Evolutionary conservation across 2,888 invertebrate species (phyloP).

Genomic region (Perizoma flavofasciatum): DNA sequence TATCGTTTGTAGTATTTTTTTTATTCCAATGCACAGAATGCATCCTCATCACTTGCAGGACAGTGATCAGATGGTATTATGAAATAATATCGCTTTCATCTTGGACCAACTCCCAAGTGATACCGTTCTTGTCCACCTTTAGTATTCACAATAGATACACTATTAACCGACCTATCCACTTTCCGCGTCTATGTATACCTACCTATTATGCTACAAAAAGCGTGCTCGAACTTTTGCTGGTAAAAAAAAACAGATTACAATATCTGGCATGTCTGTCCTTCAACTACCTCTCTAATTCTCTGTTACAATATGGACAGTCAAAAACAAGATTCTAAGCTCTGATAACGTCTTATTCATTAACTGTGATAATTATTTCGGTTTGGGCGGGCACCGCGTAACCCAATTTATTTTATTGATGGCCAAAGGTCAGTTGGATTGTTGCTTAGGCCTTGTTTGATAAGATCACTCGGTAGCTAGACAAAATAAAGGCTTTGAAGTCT

Average conservation of each 20-base stretch:
- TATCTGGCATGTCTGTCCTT: slow-evolving; percentile 48
- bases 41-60: too few species aligned
- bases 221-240: slow-evolving; percentile 42
- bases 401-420: slow-evolving; percentile 42
- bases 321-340: slow-evolving; percentile 50
- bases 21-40: too few species aligned
- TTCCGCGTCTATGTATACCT: slow-evolving; percentile 59
- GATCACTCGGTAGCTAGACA: slow-evolving; percentile 36
- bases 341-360: slow-evolving; percentile 57
- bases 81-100: slow-evolving; percentile 16
- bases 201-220: slow-evolving; percentile 44
- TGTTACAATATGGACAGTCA: slow-evolving; percentile 44
- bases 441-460: slow-evolving; percentile 38
- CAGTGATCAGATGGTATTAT: not conserved
- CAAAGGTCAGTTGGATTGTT: slow-evolving; percentile 42
- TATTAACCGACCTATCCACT: slow-evolving; percentile 55
- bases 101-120: slow-evolving; percentile 59
- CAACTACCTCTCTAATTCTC: slow-evolving; percentile 58
- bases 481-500: slow-evolving; percentile 24
- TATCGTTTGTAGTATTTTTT: too few species aligned
- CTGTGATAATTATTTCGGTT: slow-evolving; percentile 51
- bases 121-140: slow-evolving; percentile 68
- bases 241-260: slow-evolving; percentile 44
- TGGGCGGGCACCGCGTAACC: slow-evolving; percentile 40
- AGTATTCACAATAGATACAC: slow-evolving; percentile 63